Evolutionary conservation across 1,140 invertebrate species (phyloP).

Genomic region (Solen grandis): DNA sequence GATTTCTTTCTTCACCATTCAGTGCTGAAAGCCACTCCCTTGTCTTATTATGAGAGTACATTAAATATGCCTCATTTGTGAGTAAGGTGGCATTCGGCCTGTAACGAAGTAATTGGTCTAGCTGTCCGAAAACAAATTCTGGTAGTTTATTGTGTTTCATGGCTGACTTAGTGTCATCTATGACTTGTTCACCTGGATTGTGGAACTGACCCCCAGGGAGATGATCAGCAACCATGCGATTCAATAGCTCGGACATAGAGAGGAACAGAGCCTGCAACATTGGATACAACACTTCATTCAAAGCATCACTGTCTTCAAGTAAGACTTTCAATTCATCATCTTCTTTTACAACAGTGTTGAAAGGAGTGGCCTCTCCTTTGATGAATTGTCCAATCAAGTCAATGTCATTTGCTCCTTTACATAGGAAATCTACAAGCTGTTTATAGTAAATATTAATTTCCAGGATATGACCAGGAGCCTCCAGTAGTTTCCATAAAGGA

Average conservation of each 20-base stretch:
- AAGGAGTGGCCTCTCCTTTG: constrained; percentile 15
- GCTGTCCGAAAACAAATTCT: constrained; percentile 49
- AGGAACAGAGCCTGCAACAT: constrained; percentile 33
- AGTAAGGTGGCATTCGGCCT: constrained; percentile 55
- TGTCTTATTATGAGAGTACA: constrained; percentile 63
- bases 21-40: constrained; percentile 46
- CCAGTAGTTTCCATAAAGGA: constrained; percentile 44
- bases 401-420: constrained; percentile 31
- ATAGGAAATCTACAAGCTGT: constrained; percentile 39
- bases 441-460: constrained; percentile 52
- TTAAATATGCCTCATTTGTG: constrained; percentile 56
- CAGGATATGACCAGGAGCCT: constrained; percentile 36
- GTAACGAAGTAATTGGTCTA: constrained; percentile 41
- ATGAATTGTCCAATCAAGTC: constrained; percentile 17
- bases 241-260: constrained; percentile 33
- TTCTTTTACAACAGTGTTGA: constrained; percentile 24
- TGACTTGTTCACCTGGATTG: constrained; percentile 15
- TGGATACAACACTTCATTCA: constrained; percentile 33
- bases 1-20: constrained; percentile 38
- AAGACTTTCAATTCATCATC: constrained; percentile 9
- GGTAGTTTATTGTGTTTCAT: constrained; percentile 53
- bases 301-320: not conserved
- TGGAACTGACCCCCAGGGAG: constrained; percentile 22
- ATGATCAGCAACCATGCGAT: constrained; percentile 18
- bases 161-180: constrained; percentile 21